Conservation (phyloP, 2,113 vertebrate species). For the Felis chaus region DNA sequence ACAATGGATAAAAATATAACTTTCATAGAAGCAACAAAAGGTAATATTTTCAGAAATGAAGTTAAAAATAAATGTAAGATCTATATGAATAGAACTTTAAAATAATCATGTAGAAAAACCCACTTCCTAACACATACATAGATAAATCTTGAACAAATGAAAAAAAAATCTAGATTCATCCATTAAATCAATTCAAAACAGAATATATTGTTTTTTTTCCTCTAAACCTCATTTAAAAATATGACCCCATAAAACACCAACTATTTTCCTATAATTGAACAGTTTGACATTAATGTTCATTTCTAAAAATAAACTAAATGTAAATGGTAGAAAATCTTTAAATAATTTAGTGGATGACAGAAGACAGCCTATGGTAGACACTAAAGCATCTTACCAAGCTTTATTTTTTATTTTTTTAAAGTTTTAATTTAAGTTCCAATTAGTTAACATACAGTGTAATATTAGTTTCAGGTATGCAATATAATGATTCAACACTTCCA, state of each 20-base stretch:
- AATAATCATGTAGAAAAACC: background rate
- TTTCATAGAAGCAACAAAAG: background rate
- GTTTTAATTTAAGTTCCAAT: too few relatives aligned
- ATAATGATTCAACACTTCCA: too few relatives aligned
- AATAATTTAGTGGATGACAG: background rate
- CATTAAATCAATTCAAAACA: background rate
- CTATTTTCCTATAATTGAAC: background rate
- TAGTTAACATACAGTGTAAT: too few relatives aligned
- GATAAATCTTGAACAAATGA: background rate
- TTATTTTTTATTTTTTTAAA: too few relatives aligned
- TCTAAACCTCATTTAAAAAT: background rate
- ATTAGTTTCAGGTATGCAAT: too few relatives aligned
- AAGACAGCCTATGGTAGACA: fast-evolving
- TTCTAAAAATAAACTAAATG: background rate
- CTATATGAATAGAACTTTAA: background rate
- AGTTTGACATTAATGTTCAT: background rate
- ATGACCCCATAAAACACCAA: background rate
- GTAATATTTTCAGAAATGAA: background rate
- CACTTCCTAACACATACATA: background rate
- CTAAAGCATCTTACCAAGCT: background rate
- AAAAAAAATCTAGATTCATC: background rate
- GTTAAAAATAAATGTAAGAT: background rate
- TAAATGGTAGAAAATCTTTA: background rate
- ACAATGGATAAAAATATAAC: background rate
- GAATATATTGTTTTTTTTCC: background rate